phyloP scores from a whole-genome alignment of 1,140 invertebrate species.

The Grapholita molesta region DNA sequence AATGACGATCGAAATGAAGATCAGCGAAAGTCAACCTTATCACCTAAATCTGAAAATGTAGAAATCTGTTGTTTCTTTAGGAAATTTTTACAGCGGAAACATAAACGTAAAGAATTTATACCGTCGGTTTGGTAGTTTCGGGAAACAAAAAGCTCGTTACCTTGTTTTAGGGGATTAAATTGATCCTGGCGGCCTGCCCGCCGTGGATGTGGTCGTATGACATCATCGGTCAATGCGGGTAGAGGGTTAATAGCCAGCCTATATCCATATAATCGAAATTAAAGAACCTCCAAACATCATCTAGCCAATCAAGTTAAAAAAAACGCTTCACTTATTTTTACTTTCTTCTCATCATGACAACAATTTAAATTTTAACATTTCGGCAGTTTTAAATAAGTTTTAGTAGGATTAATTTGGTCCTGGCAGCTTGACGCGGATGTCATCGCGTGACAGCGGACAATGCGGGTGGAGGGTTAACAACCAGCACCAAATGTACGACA shows the following conservation, averaged over 20 bases:
- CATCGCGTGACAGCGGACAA: conserved; percentile 28
- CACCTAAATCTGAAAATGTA: no score
- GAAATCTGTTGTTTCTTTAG: no score
- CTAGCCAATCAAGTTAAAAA: no score
- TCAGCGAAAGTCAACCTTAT: no score
- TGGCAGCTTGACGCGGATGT: conserved; percentile 30
- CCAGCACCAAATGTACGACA: conserved; percentile 11
- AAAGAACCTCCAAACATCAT: no score
- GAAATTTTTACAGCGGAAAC: background rate
- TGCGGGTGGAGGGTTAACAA: conserved; percentile 27
- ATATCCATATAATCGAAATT: no score
- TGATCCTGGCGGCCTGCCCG: conserved; percentile 18
- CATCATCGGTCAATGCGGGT: conserved; percentile 32
- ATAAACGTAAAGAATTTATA: background rate
- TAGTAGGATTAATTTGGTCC: background rate
- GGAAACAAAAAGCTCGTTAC: background rate
- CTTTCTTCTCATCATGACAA: background rate
- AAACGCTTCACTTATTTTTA: no score
- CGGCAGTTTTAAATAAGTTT: background rate
- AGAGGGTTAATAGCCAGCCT: conserved; percentile 19
- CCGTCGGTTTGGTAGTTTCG: background rate
- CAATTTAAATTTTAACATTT: background rate
- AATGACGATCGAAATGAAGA: no score
- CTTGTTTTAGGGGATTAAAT: background rate
- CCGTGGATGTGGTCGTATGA: conserved; percentile 29